A percentile compares a stretch with the other conserved stretches of the same genome.
phyloP scores from a whole-genome alignment of 2,888 invertebrate species.

The Drosophila basisetae region DNA sequence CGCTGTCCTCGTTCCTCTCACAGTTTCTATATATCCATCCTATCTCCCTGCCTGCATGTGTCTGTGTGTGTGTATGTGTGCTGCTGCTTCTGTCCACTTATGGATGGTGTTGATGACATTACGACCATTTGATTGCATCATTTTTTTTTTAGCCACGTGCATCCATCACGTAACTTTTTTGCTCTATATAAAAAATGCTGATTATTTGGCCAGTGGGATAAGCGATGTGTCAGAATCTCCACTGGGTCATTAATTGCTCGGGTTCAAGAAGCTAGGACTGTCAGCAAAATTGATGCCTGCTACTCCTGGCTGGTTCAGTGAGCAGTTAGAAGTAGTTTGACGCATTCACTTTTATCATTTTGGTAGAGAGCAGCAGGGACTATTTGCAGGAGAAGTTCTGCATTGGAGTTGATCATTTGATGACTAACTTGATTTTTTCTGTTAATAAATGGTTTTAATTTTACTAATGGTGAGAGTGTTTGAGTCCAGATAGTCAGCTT shows the following conservation, averaged over 20 bases:
- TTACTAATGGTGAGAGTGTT: neutral
- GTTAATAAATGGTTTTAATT: neutral
- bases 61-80: constrained; percentile 23
- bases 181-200: constrained; percentile 27
- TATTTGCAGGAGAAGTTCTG: neutral
- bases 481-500: neutral
- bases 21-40: constrained; percentile 1
- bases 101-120: constrained; percentile 75
- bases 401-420: neutral
- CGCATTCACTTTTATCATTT: constrained; percentile 20
- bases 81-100: constrained; percentile 48
- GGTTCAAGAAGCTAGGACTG: constrained; percentile 2
- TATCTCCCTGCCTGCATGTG: constrained; percentile 12
- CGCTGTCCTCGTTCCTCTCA: constrained; percentile 47
- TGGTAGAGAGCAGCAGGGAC: neutral
- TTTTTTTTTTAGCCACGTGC: constrained; percentile 58
- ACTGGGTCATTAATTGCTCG: constrained; percentile 50
- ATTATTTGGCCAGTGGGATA: constrained; percentile 28
- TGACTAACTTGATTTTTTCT: neutral
- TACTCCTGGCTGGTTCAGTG: constrained; percentile 33
- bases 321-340: constrained; percentile 10
- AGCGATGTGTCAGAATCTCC: constrained; percentile 39
- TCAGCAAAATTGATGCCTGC: constrained; percentile 36
- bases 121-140: constrained; percentile 75
- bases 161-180: constrained; percentile 52